Evolutionary conservation across 2,888 invertebrate species (phyloP).

Genomic region (Galeopsomyia nigrocyanea): DNA sequence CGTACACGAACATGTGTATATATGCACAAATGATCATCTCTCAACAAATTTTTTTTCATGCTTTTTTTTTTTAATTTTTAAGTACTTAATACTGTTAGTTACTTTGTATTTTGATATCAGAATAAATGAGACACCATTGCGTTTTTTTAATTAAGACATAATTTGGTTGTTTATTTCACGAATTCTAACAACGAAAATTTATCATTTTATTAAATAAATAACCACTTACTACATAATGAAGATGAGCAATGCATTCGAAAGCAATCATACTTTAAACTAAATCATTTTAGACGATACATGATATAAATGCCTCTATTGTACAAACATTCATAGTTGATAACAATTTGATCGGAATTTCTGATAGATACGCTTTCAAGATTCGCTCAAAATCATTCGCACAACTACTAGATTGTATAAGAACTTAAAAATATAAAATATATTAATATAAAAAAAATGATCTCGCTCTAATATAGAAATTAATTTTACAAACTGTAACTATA

Average conservation of each 20-base stretch:
- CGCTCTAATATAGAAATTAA: too few relatives aligned
- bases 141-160: slow-evolving; percentile 20
- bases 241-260: too few relatives aligned
- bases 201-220: not conserved
- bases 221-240: slow-evolving; percentile 3
- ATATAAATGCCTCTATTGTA: not conserved
- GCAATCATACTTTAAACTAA: too few relatives aligned
- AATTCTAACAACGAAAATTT: slow-evolving; percentile 19
- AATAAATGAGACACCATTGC: slow-evolving; percentile 35
- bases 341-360: too few relatives aligned
- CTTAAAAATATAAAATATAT: too few relatives aligned
- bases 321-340: not conserved
- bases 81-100: slow-evolving; percentile 29
- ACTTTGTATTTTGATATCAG: slow-evolving; percentile 12
- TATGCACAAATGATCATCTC: slow-evolving; percentile 1
- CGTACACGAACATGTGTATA: not conserved
- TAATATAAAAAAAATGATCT: too few relatives aligned
- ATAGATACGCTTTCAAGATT: too few relatives aligned
- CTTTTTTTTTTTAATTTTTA: not conserved
- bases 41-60: not conserved
- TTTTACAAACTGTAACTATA: too few relatives aligned
- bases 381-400: too few relatives aligned
- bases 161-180: slow-evolving; percentile 28
- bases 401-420: too few relatives aligned
- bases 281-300: slow-evolving; percentile 4